Evolutionary conservation across 2,113 vertebrate species (phyloP).

Genomic region (Clarias macrocephalus): DNA sequence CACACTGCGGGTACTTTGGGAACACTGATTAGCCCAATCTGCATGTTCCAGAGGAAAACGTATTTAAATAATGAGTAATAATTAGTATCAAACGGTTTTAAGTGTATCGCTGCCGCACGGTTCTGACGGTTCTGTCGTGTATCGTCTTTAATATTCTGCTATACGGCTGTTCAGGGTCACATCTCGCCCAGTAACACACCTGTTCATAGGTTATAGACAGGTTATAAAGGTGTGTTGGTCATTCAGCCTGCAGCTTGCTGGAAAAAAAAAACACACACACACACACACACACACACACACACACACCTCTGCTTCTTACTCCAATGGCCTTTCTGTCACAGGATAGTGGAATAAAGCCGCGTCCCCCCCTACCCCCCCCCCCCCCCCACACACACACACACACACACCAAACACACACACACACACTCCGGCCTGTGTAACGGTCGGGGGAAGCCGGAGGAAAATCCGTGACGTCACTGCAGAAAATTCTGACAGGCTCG

Average conservation of each 20-base stretch:
- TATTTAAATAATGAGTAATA: no score
- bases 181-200: not conserved
- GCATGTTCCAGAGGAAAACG: no score
- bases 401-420: no score
- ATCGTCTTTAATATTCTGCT: not conserved
- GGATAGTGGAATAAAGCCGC: not conserved
- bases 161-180: not conserved
- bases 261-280: no score
- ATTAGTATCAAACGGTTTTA: no score
- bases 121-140: no score
- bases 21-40: no score
- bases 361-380: not conserved
- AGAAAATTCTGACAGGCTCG: not conserved
- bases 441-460: slow-evolving; percentile 7
- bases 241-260: not conserved
- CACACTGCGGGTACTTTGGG: no score
- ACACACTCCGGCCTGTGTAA: no score
- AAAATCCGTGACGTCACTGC: slow-evolving; percentile 21
- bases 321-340: not conserved
- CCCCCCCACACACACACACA: no score
- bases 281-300: not conserved
- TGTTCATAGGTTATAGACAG: not conserved
- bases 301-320: not conserved
- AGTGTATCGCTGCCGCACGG: no score
- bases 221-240: not conserved